These are phyloP conservation scores for Calliphora vicina DNA, from an alignment of 1,140 invertebrate genomes.

Conservation along the genomic window DNA sequence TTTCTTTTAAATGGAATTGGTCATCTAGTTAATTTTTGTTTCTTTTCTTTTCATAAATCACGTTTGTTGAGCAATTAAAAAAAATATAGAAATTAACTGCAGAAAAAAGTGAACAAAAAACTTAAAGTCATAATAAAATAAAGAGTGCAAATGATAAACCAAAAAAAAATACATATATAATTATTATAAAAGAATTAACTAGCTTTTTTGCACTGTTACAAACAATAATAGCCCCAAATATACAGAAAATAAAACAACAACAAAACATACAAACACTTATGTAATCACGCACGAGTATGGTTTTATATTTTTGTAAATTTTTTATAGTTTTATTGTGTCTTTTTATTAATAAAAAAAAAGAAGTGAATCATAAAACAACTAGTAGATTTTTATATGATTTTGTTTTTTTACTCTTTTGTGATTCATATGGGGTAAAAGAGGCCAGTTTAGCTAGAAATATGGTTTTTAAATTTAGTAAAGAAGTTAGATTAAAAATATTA, in stretches of 20 bases:
- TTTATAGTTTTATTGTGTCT: neutral
- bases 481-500: too few species aligned
- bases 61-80: neutral
- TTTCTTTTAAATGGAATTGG: neutral
- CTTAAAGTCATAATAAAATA: neutral
- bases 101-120: neutral
- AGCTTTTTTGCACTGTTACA: neutral
- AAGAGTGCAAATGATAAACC: neutral
- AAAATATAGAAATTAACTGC: neutral
- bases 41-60: neutral
- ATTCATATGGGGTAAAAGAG: too few species aligned
- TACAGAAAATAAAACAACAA: neutral
- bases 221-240: neutral
- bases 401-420: neutral
- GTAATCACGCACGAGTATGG: neutral
- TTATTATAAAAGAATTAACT: conserved; percentile 19
- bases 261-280: neutral
- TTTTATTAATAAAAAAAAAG: neutral
- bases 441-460: too few species aligned
- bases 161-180: neutral
- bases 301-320: neutral
- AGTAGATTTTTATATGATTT: too few species aligned
- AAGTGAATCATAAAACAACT: neutral
- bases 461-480: too few species aligned
- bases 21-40: neutral